Conservation (phyloP, 2,888 invertebrate genomes). For the Callyntrura guangdongensis region DNA sequence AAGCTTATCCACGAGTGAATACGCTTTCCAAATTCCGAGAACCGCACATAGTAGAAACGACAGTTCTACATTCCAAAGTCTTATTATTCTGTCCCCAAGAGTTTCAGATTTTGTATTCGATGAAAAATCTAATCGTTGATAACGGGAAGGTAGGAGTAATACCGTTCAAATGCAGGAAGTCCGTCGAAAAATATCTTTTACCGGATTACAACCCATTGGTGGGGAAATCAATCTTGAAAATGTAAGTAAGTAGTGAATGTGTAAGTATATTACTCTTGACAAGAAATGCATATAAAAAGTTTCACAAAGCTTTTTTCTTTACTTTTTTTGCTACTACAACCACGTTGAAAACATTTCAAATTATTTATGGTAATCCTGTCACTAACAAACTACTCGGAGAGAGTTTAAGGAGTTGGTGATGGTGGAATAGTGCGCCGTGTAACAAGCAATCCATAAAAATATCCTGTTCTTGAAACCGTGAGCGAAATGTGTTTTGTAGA, state of each 20-base stretch:
- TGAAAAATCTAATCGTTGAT: too few species aligned
- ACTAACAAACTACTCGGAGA: constrained; percentile 14
- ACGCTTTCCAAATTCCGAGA: too few species aligned
- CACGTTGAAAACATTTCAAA: constrained; percentile 25
- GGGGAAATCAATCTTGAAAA: background rate
- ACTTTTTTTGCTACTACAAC: background rate
- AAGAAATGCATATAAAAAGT: background rate
- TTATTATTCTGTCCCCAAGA: too few species aligned
- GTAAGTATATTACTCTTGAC: background rate
- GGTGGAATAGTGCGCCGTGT: background rate
- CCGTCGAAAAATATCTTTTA: background rate
- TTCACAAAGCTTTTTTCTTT: background rate
- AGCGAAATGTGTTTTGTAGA: background rate
- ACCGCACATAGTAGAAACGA: too few species aligned
- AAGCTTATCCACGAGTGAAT: too few species aligned
- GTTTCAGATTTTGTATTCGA: too few species aligned
- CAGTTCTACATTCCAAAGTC: too few species aligned
- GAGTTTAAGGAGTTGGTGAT: constrained; percentile 3
- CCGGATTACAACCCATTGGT: background rate
- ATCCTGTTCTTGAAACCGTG: constrained; percentile 21
- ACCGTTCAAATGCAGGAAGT: background rate
- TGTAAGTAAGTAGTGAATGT: too few species aligned
- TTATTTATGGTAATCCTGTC: constrained; percentile 51
- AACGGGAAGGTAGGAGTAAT: background rate
- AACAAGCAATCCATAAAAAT: constrained; percentile 45